Evolutionary conservation across 2,888 invertebrate species (phyloP), one percentile per base, ranked within the genome.

Genomic region (Euproctis similis): DNA sequence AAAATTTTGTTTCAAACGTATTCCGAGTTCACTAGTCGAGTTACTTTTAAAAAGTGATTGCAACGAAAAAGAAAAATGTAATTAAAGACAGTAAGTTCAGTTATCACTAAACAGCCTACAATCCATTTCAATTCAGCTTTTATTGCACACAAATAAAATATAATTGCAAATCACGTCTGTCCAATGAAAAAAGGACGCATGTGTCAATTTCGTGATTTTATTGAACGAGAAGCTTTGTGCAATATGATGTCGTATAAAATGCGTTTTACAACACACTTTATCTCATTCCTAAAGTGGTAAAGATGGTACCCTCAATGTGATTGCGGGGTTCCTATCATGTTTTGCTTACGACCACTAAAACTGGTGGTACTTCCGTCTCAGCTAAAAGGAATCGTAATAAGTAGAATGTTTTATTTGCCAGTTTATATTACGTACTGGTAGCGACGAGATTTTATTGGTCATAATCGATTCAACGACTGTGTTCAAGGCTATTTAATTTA

Each of bases 221-320:
- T 33, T 31, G 36, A 46, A 45, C 26, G 42, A 49, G 42, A 46
- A 50, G 54, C 55, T 59, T 55, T 59, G 58, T 53, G 58, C 42
- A 40, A 38, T 52, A 48, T 44, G 62, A 55, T 41, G 39, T 29
- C 30, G 27, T 36, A 50, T 47, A 51, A 50, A 50, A 36, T 33
- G 39, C 42, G 46, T 52, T 67, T 69, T 62, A 67, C 47, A 54
- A 45, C 59, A 42, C 39, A 49, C 43, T 66, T 68, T 65, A 67
- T 56, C 39, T 47, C 46, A 40, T 44, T 45, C 50, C 48, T 58
- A 55, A 61, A 52, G 39, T 46, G 46, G 42, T 42, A 33, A 38
- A 48, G 33, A 43, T 42, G 30, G 33, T 17, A 33, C 28, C 31
- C 28, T 18, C 16, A 34, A 17, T 32, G 24, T 37, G 46, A 53